phyloP scores from a whole-genome alignment of 2,113 vertebrate genomes.

The Corythornis madagascariensis region DNA sequence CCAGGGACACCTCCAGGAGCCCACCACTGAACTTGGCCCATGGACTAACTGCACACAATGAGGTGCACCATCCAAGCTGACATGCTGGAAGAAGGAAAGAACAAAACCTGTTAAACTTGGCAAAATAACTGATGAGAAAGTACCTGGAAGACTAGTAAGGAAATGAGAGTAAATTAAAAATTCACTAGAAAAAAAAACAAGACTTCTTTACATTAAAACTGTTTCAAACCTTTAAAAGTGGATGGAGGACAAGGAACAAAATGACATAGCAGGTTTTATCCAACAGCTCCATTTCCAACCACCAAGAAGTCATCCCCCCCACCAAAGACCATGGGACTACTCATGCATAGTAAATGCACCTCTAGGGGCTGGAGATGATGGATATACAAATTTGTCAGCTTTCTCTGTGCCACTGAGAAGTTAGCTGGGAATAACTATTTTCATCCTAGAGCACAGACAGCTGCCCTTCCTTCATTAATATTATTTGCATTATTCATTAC shows the following conservation, averaged over 20 bases:
- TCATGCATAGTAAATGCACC: not conserved
- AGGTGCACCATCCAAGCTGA: not conserved
- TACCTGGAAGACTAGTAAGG: not conserved
- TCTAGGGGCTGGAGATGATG: not conserved
- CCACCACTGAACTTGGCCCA: rapidly evolving
- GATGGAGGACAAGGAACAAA: not conserved
- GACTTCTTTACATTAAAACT: not conserved
- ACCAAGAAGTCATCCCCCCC: not conserved
- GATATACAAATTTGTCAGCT: not conserved
- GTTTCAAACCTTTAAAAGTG: not conserved
- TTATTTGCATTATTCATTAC: not conserved
- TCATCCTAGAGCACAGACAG: not conserved
- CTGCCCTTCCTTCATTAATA: not conserved
- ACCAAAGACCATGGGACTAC: not conserved
- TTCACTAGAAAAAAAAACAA: not conserved
- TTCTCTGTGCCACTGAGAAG: not conserved
- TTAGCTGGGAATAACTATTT: not conserved
- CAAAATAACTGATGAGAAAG: not conserved
- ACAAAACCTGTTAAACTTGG: not conserved
- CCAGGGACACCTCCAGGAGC: not conserved
- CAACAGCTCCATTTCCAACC: not conserved
- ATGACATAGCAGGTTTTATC: not conserved
- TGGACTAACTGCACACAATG: not conserved
- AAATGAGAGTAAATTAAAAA: not conserved
- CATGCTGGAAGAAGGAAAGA: not conserved